These are phyloP conservation scores for Darwinula stevensoni DNA, from an alignment of 2,888 invertebrate species.

Conservation along the genomic window DNA sequence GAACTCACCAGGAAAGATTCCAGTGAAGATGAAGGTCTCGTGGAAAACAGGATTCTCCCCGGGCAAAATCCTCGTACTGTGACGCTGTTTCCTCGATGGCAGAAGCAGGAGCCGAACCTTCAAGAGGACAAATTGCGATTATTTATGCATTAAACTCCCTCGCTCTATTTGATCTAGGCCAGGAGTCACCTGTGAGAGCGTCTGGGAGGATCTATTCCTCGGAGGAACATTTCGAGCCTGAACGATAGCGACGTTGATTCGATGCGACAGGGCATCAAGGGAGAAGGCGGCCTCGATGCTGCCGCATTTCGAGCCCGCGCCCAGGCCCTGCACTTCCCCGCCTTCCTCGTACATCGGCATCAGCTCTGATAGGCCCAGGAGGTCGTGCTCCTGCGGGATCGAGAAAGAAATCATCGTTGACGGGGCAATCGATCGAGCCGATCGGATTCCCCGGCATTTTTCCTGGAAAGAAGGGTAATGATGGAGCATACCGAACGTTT, in stretches of 20 bases:
- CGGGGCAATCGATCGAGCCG: no score
- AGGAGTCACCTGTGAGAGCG: not conserved
- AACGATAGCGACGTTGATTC: slow-evolving; percentile 69
- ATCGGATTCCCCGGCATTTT: no score
- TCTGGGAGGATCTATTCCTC: slow-evolving; percentile 20
- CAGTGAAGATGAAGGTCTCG: slow-evolving; percentile 67
- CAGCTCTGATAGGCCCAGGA: no score
- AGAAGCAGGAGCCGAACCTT: slow-evolving; percentile 60
- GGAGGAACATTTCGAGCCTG: slow-evolving; percentile 54
- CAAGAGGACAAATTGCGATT: slow-evolving; percentile 12
- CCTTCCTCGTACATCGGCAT: no score
- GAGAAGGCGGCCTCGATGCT: slow-evolving; percentile 58
- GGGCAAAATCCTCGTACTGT: slow-evolving; percentile 69
- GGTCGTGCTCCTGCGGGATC: no score
- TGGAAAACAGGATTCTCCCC: slow-evolving; percentile 74
- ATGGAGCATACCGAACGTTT: no score
- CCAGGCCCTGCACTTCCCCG: not conserved
- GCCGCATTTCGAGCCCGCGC: slow-evolving; percentile 27
- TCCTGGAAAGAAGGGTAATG: no score
- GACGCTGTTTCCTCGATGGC: slow-evolving; percentile 73
- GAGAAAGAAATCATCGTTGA: no score
- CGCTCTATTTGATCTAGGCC: no score
- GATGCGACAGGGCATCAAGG: slow-evolving; percentile 65
- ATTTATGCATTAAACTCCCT: no score
- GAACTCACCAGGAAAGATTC: slow-evolving; percentile 46